Evolutionary conservation across 2,888 invertebrate species (phyloP).

Genomic region (Yponomeuta plumbellus): DNA sequence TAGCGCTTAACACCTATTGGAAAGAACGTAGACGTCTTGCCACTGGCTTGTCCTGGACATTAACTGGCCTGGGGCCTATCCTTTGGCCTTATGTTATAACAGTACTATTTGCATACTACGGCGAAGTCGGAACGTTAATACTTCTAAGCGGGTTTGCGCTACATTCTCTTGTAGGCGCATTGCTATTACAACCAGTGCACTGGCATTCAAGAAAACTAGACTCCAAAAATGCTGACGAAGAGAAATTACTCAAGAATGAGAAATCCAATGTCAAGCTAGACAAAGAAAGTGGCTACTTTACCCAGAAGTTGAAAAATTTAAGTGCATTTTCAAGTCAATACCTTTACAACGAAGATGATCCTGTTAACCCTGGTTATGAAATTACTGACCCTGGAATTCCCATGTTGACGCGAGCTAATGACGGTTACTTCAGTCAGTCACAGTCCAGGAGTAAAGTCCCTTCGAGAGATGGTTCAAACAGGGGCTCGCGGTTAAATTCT

Average conservation of each 20-base stretch:
- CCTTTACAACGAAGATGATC: slow-evolving; percentile 79
- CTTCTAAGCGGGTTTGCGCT: slow-evolving; percentile 81
- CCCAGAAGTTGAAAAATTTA: slow-evolving; percentile 59
- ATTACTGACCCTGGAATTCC: slow-evolving; percentile 81
- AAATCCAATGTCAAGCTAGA: slow-evolving; percentile 33
- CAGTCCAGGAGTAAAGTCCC: slow-evolving; percentile 60
- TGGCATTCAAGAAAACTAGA: slow-evolving; percentile 78
- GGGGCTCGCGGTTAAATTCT: slow-evolving; percentile 62
- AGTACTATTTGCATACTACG: slow-evolving; percentile 76
- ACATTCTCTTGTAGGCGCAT: slow-evolving; percentile 80
- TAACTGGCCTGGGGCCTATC: slow-evolving; percentile 84
- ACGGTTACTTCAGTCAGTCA: slow-evolving; percentile 78
- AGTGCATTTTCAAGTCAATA: slow-evolving; percentile 79
- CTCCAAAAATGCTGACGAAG: slow-evolving; percentile 39
- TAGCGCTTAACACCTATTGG: slow-evolving; percentile 86
- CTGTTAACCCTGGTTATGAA: slow-evolving; percentile 78
- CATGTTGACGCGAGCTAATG: slow-evolving; percentile 80
- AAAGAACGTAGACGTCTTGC: slow-evolving; percentile 81
- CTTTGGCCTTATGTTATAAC: slow-evolving; percentile 84
- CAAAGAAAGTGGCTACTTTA: slow-evolving; percentile 60
- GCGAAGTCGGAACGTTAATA: slow-evolving; percentile 80
- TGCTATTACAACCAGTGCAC: slow-evolving; percentile 84
- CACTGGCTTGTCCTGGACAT: slow-evolving; percentile 82
- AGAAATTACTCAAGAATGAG: slow-evolving; percentile 37
- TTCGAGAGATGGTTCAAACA: slow-evolving; percentile 60